A percentile compares a stretch with the other conserved stretches of the same genome.
Evolutionary conservation across 2,113 vertebrate species (phyloP).

Genomic region (Puffinus mauretanicus): DNA sequence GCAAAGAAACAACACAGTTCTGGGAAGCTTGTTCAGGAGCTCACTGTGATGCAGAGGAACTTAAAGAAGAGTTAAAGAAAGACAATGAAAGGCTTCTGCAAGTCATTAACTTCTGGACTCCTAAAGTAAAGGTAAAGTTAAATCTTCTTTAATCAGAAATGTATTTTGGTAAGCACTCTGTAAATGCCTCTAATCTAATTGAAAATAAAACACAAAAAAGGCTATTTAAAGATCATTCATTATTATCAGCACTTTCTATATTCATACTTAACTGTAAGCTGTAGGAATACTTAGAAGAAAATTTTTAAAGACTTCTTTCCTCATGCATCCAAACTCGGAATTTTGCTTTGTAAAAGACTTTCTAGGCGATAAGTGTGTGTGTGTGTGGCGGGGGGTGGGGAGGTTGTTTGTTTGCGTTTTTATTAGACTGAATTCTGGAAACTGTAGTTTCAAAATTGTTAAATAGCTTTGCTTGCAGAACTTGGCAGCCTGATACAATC

Average conservation of each 20-base stretch:
- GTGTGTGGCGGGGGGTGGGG: fast-evolving
- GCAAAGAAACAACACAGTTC: constrained; percentile 53
- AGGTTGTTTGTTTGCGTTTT: neutral
- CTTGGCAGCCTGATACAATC: neutral
- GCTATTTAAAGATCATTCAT: neutral
- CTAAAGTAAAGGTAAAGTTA: constrained; percentile 57
- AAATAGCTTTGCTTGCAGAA: neutral
- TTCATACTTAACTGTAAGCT: neutral
- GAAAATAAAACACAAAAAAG: neutral
- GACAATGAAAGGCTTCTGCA: constrained; percentile 62
- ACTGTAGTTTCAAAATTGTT: neutral
- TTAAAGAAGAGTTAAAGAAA: constrained; percentile 64
- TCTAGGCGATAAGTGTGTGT: neutral
- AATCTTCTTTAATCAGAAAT: neutral
- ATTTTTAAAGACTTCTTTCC: neutral
- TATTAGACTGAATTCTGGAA: neutral
- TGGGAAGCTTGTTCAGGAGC: constrained; percentile 57
- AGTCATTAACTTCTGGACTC: constrained; percentile 60
- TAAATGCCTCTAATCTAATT: neutral
- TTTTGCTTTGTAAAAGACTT: neutral
- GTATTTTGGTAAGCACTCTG: neutral
- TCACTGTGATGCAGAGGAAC: constrained; percentile 43
- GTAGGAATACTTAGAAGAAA: neutral
- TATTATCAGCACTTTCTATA: neutral
- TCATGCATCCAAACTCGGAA: neutral